A percentile compares a stretch with the other conserved stretches of the same genome.
Conservation (phyloP, 2,888 invertebrate genomes). For the Criorhina ranunculi region DNA sequence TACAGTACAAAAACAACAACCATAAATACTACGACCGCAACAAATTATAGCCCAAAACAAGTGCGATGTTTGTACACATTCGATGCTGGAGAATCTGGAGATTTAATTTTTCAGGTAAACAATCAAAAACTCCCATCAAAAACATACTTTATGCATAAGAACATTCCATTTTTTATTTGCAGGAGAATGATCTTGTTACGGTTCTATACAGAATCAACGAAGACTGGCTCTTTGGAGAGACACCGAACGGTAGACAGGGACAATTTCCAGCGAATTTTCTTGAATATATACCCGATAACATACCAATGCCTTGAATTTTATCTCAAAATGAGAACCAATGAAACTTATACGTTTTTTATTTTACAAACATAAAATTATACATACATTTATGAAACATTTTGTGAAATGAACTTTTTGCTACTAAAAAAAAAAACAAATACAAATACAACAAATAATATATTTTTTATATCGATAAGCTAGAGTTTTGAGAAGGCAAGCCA, state of each 20-base stretch:
- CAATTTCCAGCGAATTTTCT: slow-evolving; percentile 93
- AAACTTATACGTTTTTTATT: slow-evolving; percentile 16
- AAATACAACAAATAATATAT: slow-evolving; percentile 53
- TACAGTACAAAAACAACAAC: slow-evolving; percentile 37
- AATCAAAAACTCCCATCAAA: neutral
- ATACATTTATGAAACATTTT: slow-evolving; percentile 41
- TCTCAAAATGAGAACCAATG: slow-evolving; percentile 17
- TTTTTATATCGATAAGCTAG: slow-evolving; percentile 55
- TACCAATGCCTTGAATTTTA: slow-evolving; percentile 82
- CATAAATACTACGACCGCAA: slow-evolving; percentile 15
- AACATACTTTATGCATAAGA: neutral
- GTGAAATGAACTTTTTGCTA: slow-evolving; percentile 28
- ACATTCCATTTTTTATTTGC: slow-evolving; percentile 52
- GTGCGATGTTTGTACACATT: slow-evolving; percentile 91
- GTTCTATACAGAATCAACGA: slow-evolving; percentile 89
- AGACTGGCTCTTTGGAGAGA: slow-evolving; percentile 92
- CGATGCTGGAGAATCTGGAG: slow-evolving; percentile 87
- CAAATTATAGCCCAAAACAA: slow-evolving; percentile 78
- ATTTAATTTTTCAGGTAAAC: slow-evolving; percentile 86
- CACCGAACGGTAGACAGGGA: slow-evolving; percentile 87
- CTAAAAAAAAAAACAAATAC: slow-evolving; percentile 48
- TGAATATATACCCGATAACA: slow-evolving; percentile 86
- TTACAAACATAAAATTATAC: slow-evolving; percentile 2
- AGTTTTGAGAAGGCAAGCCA: slow-evolving; percentile 1
- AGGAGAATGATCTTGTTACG: slow-evolving; percentile 88